Evolutionary conservation across 2,888 invertebrate species (phyloP).

Genomic region (Caenorhabditis japonica): DNA sequence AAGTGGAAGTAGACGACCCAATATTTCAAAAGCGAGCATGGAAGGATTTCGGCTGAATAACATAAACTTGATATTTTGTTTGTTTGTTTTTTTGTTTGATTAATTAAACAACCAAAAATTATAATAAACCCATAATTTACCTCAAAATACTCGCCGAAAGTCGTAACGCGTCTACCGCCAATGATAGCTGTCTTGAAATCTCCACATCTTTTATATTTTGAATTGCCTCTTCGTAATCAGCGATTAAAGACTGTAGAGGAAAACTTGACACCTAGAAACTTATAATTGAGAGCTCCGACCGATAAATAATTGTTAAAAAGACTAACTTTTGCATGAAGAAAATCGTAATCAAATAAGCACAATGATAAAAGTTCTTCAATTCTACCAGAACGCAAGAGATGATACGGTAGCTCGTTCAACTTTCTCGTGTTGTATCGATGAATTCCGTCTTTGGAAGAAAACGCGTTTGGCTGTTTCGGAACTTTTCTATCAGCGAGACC

Average conservation of each 20-base stretch:
- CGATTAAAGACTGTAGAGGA: slow-evolving; percentile 92
- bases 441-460: slow-evolving; percentile 90
- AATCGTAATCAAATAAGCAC: slow-evolving; percentile 96
- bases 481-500: slow-evolving; percentile 84
- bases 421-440: slow-evolving; percentile 89
- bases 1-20: slow-evolving; percentile 92
- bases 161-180: slow-evolving; percentile 92
- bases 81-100: too few relatives aligned
- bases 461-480: slow-evolving; percentile 91
- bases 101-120: background rate
- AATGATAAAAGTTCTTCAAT: slow-evolving; percentile 90
- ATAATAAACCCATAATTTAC: slow-evolving; percentile 15
- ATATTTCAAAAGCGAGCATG: slow-evolving; percentile 94
- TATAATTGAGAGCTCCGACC: background rate
- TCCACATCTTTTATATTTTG: slow-evolving; percentile 79
- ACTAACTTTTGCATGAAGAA: slow-evolving; percentile 89
- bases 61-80: too few relatives aligned
- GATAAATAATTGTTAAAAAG: too few relatives aligned
- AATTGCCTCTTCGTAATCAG: slow-evolving; percentile 92
- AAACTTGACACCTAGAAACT: slow-evolving; percentile 81
- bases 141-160: slow-evolving; percentile 86
- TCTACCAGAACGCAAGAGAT: slow-evolving; percentile 90
- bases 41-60: slow-evolving; percentile 83
- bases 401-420: slow-evolving; percentile 92
- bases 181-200: slow-evolving; percentile 85